Percentiles rank a stretch among this genome's conserved stretches.
Conservation (phyloP, 2,113 vertebrate genomes). For the Bos indicus region DNA sequence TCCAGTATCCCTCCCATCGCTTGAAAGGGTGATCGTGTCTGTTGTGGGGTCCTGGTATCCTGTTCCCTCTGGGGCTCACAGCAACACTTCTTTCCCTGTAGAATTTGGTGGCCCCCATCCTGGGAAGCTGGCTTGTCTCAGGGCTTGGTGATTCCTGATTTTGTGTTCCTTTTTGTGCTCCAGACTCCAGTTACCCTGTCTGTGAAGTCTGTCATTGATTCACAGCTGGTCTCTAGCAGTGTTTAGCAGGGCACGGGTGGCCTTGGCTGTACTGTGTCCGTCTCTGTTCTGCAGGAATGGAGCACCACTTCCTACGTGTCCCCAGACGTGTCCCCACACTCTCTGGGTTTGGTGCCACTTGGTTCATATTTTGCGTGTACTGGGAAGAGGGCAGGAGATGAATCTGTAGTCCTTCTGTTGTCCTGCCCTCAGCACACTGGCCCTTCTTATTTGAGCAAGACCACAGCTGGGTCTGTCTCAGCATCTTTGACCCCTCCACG, state of each 20-base stretch:
- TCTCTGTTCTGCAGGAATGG: background rate
- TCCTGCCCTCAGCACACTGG: background rate
- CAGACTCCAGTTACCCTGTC: background rate
- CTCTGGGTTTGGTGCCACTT: background rate
- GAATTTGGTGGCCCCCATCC: background rate
- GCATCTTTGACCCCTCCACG: background rate
- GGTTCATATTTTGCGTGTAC: background rate
- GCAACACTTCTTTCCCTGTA: background rate
- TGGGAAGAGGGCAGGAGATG: background rate
- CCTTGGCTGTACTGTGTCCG: no score
- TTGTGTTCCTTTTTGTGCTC: background rate
- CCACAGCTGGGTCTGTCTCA: background rate
- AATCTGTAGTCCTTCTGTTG: background rate
- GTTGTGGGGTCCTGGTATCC: background rate
- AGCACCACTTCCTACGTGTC: background rate
- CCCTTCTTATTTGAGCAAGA: background rate
- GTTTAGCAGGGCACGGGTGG: background rate
- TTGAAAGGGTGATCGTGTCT: background rate
- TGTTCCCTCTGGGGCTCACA: background rate
- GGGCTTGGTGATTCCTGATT: background rate
- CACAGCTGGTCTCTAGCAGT: background rate
- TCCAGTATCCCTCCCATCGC: background rate
- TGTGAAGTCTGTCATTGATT: background rate
- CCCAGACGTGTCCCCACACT: background rate
- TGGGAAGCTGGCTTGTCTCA: background rate